phyloP scores from a whole-genome alignment of 2,888 invertebrate species.

The Philhelius pedissequus region DNA sequence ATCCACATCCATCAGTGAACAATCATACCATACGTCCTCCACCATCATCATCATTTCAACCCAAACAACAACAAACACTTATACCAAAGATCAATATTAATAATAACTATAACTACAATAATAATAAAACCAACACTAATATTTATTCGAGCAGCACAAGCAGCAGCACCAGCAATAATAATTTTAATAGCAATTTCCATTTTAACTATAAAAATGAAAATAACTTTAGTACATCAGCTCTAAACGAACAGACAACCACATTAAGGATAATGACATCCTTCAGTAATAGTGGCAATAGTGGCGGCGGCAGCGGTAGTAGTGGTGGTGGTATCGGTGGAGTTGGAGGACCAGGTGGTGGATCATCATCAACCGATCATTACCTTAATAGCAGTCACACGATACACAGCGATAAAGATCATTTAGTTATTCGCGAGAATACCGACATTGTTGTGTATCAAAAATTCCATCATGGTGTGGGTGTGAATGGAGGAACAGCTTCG shows the following conservation, averaged over 20 bases:
- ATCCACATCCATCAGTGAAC: conserved; percentile 9
- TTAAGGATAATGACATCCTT: conserved; percentile 66
- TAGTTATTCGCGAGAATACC: conserved; percentile 76
- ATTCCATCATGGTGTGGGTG: conserved; percentile 58
- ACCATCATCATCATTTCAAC: conserved; percentile 7
- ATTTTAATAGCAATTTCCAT: conserved; percentile 65
- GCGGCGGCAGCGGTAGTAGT: conserved; percentile 57
- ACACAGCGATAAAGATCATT: conserved; percentile 73
- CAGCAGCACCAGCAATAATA: conserved; percentile 29
- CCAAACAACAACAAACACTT: conserved; percentile 36
- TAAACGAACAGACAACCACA: conserved; percentile 63
- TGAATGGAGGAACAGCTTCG: conserved; percentile 23
- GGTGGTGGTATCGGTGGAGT: conserved; percentile 50
- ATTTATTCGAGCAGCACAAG: conserved; percentile 53
- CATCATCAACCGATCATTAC: conserved; percentile 70
- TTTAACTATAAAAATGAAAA: conserved; percentile 64
- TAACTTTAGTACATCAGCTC: conserved; percentile 51
- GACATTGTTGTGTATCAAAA: conserved; percentile 77
- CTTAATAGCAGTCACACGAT: conserved; percentile 70
- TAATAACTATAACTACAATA: conserved; percentile 51
- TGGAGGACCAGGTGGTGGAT: conserved; percentile 15
- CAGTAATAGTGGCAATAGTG: conserved; percentile 40
- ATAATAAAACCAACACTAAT: conserved; percentile 53
- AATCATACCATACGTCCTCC: background rate
- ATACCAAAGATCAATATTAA: conserved; percentile 67